phyloP scores from a whole-genome alignment of 2,888 invertebrate species.

The Sussaba pulchella region DNA sequence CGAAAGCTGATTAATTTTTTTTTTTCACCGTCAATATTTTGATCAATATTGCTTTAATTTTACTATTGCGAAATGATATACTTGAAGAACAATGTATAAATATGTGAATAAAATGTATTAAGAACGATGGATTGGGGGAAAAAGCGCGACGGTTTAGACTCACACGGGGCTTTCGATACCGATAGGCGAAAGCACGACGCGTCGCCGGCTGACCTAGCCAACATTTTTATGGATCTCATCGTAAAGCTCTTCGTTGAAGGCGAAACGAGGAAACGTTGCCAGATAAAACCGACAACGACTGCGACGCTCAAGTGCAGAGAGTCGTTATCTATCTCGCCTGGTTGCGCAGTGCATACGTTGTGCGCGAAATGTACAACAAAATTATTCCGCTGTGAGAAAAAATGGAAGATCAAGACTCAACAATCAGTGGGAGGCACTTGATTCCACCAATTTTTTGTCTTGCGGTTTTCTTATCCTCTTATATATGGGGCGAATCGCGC shows the following conservation, averaged over 20 bases:
- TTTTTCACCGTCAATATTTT: no score
- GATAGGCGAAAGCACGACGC: slow-evolving; percentile 16
- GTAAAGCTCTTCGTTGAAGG: slow-evolving; percentile 55
- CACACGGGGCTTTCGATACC: background rate
- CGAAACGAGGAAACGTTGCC: slow-evolving; percentile 67
- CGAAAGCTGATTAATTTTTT: no score
- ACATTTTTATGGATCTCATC: slow-evolving; percentile 66
- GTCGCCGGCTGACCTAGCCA: slow-evolving; percentile 60
- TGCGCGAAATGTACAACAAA: slow-evolving; percentile 14
- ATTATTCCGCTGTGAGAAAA: background rate
- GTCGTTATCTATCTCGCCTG: slow-evolving; percentile 46
- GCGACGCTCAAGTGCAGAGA: slow-evolving; percentile 6
- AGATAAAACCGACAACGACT: slow-evolving; percentile 60
- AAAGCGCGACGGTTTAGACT: slow-evolving; percentile 7
- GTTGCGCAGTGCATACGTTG: slow-evolving; percentile 25
- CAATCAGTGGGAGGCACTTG: slow-evolving; percentile 44
- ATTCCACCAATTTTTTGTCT: slow-evolving; percentile 32
- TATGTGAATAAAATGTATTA: background rate
- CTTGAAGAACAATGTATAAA: background rate
- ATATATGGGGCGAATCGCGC: no score
- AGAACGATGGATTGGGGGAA: background rate
- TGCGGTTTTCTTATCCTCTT: background rate
- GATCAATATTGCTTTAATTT: no score
- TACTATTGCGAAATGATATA: no score
- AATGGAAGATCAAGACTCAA: slow-evolving; percentile 9